Percentiles rank a stretch among this genome's conserved stretches.
Evolutionary conservation across 2,888 invertebrate species (phyloP).

Genomic region (Eutolmus rufibarbis): DNA sequence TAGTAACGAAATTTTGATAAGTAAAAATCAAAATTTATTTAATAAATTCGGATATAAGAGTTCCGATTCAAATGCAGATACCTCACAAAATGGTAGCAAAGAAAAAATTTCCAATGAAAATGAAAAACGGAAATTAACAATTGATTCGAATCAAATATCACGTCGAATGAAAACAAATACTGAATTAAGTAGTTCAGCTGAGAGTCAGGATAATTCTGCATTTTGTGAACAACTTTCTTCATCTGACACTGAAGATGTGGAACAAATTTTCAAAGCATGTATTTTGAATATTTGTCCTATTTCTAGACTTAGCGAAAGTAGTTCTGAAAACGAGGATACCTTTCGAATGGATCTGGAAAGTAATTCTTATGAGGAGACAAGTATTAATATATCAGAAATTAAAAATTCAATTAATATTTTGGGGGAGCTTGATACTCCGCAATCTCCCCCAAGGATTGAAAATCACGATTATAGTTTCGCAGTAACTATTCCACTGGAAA

Average conservation of each 20-base stretch:
- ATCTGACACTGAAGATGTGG: background rate
- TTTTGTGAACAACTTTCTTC: background rate
- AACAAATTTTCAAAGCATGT: background rate
- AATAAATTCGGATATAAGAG: background rate
- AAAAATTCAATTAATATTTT: background rate
- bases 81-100: background rate
- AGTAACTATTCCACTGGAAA: background rate
- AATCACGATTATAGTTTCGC: background rate
- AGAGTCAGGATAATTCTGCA: background rate
- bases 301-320: background rate
- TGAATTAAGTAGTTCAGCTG: background rate
- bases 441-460: background rate
- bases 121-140: background rate
- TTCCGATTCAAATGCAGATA: background rate
- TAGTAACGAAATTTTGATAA: background rate
- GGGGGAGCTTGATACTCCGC: background rate
- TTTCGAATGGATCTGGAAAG: background rate
- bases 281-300: background rate
- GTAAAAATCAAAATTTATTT: background rate
- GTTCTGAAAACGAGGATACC: background rate
- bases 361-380: background rate
- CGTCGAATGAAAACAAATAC: background rate
- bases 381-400: background rate
- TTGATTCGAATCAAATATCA: background rate
- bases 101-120: background rate